phyloP scores from a whole-genome alignment of 2,797 vertebrate species.

The Anableps anableps region DNA sequence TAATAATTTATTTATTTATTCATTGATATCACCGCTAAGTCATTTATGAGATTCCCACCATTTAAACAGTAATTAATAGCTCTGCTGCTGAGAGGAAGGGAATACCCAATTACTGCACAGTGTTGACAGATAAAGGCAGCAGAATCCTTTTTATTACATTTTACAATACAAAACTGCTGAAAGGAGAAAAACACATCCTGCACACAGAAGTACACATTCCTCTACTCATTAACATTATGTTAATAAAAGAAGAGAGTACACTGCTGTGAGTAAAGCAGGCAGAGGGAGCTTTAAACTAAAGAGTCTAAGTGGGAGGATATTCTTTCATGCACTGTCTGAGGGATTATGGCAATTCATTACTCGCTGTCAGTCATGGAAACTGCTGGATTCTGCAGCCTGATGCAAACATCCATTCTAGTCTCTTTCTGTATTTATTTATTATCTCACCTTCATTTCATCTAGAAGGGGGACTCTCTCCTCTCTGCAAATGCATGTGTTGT shows the following conservation, averaged over 20 bases:
- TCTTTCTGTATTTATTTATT: slow-evolving; percentile 1
- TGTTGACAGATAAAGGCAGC: slow-evolving; percentile 11
- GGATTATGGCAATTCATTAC: slow-evolving; percentile 40
- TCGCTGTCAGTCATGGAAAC: slow-evolving; percentile 39
- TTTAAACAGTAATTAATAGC: slow-evolving; percentile 24
- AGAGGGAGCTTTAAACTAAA: slow-evolving; percentile 27
- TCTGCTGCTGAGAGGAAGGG: slow-evolving; percentile 4
- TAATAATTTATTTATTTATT: background rate
- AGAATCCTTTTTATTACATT: slow-evolving; percentile 39
- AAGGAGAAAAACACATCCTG: background rate
- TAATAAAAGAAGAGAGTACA: slow-evolving; percentile 42
- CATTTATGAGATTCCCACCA: slow-evolving; percentile 19
- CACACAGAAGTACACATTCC: slow-evolving; percentile 6
- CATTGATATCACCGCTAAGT: background rate
- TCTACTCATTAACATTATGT: slow-evolving; percentile 35
- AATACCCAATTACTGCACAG: slow-evolving; percentile 16
- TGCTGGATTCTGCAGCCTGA: slow-evolving; percentile 2
- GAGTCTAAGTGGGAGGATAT: slow-evolving; percentile 42
- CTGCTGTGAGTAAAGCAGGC: slow-evolving; percentile 36
- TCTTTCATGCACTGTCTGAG: slow-evolving; percentile 34
- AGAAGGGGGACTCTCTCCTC: background rate
- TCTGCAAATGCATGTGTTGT: slow-evolving; percentile 35
- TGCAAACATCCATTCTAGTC: slow-evolving; percentile 3
- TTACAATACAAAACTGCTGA: slow-evolving; percentile 3
- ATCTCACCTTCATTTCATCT: slow-evolving; percentile 16